Conservation (phyloP, 2,113 vertebrate species). For the Sylvilagus bachmani region DNA sequence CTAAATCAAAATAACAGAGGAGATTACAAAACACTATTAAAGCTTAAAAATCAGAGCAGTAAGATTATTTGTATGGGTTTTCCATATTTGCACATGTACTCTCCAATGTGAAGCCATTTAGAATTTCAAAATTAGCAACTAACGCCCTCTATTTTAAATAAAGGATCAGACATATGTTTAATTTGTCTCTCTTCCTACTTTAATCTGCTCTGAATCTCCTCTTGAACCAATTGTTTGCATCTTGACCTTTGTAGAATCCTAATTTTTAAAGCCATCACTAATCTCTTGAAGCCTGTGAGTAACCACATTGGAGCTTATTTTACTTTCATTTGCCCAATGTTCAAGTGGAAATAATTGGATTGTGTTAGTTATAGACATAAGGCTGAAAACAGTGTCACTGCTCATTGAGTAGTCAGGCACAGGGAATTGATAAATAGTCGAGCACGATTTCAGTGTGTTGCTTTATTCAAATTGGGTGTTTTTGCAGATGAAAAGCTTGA, state of each 20-base stretch:
- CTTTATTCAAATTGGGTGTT: conserved; percentile 59
- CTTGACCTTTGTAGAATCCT: conserved; percentile 58
- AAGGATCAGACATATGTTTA: not conserved
- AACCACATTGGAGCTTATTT: conserved; percentile 31
- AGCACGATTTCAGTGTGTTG: conserved; percentile 35
- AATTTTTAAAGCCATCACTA: conserved; percentile 64
- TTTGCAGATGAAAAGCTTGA: conserved; percentile 55
- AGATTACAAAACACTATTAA: conserved; percentile 48
- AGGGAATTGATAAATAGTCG: conserved; percentile 53
- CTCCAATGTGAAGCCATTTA: not conserved
- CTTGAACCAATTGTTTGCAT: conserved; percentile 35
- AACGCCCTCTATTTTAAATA: conserved; percentile 1
- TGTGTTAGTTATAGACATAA: conserved; percentile 50
- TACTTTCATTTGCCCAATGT: conserved; percentile 65
- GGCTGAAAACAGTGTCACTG: conserved; percentile 50
- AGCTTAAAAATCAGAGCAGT: not conserved
- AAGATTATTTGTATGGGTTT: conserved; percentile 65
- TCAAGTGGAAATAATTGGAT: conserved; percentile 26
- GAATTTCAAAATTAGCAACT: conserved; percentile 11
- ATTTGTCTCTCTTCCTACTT: conserved; percentile 37
- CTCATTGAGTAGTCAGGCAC: not conserved
- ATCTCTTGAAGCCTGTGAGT: conserved; percentile 28
- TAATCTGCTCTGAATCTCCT: conserved; percentile 35
- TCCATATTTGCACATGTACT: not conserved
- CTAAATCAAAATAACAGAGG: conserved; percentile 49